These are phyloP conservation scores for Spisula solida DNA, from an alignment of 2,888 invertebrate genomes.

Conservation along the genomic window DNA sequence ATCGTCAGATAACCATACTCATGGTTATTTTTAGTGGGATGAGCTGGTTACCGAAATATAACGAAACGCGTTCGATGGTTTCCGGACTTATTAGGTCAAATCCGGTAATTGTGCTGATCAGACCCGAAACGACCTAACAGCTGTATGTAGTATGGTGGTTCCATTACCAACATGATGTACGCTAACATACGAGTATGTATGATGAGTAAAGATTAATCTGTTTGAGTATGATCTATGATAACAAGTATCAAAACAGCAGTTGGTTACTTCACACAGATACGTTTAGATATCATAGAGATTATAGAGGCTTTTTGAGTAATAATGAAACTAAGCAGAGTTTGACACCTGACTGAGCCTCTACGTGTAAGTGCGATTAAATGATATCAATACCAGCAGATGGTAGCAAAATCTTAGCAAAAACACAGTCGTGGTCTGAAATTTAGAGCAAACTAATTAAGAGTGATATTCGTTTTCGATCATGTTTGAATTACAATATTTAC, in stretches of 20 bases:
- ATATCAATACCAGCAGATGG: background rate
- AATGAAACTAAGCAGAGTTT: background rate
- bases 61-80: background rate
- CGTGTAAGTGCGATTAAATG: background rate
- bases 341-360: background rate
- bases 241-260: background rate
- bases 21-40: background rate
- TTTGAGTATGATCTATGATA: background rate
- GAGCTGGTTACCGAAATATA: background rate
- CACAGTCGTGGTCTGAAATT: background rate
- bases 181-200: background rate
- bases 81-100: background rate
- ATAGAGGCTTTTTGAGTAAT: background rate
- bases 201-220: background rate
- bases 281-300: background rate
- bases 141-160: background rate
- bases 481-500: too few relatives aligned
- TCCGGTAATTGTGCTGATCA: background rate
- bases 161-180: background rate
- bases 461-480: too few relatives aligned
- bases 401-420: too few relatives aligned
- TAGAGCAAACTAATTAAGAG: too few relatives aligned
- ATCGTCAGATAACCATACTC: background rate
- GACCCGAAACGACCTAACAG: background rate
- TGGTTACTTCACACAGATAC: background rate